Conservation (phyloP, 2,888 invertebrate species). For the Apodemia zela region DNA sequence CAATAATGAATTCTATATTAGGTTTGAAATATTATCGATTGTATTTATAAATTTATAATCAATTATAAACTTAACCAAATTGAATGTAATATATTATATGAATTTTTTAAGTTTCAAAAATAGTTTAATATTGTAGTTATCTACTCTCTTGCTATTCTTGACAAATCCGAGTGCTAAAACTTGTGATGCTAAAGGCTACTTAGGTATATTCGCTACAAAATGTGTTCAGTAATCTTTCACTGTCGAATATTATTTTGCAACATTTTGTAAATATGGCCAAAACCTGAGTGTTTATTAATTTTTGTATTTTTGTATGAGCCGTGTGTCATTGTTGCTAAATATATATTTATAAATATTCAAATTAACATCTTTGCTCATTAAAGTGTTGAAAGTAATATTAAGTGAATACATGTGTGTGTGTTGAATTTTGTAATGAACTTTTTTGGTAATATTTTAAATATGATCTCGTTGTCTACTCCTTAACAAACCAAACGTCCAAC, state of each 20-base stretch:
- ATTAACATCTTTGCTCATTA: slow-evolving; percentile 40
- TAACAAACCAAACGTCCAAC: slow-evolving; percentile 16
- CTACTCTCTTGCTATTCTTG: neutral
- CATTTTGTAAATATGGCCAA: slow-evolving; percentile 30
- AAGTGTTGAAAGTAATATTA: slow-evolving; percentile 26
- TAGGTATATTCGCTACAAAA: neutral
- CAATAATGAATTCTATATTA: neutral
- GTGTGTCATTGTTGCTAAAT: slow-evolving; percentile 71
- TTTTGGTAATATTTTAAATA: slow-evolving; percentile 26
- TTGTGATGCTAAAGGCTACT: neutral
- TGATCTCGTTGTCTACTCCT: slow-evolving; percentile 27
- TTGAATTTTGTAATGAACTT: slow-evolving; percentile 23
- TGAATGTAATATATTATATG: neutral
- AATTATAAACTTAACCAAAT: neutral
- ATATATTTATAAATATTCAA: slow-evolving; percentile 38
- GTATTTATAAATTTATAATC: too few species aligned
- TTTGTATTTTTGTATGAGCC: slow-evolving; percentile 44
- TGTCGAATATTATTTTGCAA: slow-evolving; percentile 7
- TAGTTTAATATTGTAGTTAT: neutral
- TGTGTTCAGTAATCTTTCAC: neutral
- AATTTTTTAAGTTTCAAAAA: too few species aligned
- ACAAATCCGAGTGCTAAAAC: neutral
- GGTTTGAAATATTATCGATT: neutral
- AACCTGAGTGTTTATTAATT: slow-evolving; percentile 26
- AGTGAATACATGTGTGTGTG: slow-evolving; percentile 23